These are phyloP conservation scores for Mustela lutreola DNA, from an alignment of 2,113 vertebrate species.

Conservation along the genomic window DNA sequence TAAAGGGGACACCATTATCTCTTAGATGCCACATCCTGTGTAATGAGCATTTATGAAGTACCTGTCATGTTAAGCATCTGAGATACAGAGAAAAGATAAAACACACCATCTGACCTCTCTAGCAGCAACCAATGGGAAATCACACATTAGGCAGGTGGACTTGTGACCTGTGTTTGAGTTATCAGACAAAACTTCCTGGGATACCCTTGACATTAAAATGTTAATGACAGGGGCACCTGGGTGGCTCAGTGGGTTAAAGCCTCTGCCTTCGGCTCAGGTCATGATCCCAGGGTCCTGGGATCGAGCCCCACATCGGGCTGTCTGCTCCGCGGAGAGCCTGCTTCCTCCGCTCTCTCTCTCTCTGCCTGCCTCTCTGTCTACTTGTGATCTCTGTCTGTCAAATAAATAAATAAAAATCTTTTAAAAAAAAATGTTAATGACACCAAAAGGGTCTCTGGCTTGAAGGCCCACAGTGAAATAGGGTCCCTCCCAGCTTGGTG, in stretches of 20 bases:
- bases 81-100: background rate
- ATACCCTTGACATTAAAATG: background rate
- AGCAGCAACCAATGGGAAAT: background rate
- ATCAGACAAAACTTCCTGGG: background rate
- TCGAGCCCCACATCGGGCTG: too few species aligned
- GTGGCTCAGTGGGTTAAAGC: too few species aligned
- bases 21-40: background rate
- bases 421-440: background rate
- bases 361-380: too few species aligned
- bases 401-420: too few species aligned
- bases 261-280: too few species aligned
- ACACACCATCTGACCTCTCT: fast-evolving
- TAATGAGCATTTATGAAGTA: background rate
- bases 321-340: too few species aligned
- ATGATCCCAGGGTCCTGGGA: too few species aligned
- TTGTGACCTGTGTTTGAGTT: background rate
- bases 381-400: too few species aligned
- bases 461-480: background rate
- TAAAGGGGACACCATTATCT: background rate
- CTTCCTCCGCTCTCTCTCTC: too few species aligned
- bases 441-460: background rate
- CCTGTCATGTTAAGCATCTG: background rate
- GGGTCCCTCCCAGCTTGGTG: background rate
- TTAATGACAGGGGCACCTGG: background rate
- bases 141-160: background rate